Base-by-base conservation (phyloP, 2,888 invertebrate genomes). In the Molorchus minor region DNA sequence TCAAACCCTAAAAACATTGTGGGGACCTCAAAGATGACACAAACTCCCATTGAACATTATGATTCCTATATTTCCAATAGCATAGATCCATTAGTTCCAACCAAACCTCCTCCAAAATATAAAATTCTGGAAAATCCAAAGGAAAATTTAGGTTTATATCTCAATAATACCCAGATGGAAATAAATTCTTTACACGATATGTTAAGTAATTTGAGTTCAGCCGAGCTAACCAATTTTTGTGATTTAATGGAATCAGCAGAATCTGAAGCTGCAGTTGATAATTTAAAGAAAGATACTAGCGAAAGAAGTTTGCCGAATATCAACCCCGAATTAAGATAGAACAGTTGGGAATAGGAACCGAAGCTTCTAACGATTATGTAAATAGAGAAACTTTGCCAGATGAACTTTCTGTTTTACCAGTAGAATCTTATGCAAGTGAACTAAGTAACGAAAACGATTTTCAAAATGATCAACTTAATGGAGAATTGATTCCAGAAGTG, bases 81-180 rank as follows among this genome's bases (percentile, higher is more conserved):
- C 16, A 15, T n/a, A 10, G 41, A 36, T 16, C 17, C 16, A 17
- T n/a, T 29, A 12, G 19, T 16, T 5, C 17, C 49, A n/a, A 10
- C 29, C 19, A 46, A 25, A 17, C 41, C 29, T 25, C n/a, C 21
- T 1, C 2, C 33, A n/a, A 46, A 58, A 19, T 58, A 38, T 46
- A 61, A 33, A n/a, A 7, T 59, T 20, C 21, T 61, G 10, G 61
- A 61, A 4, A 60, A 58, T 38, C 61, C 69, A 5, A 68, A 65
- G 45, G 68, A 68, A 40, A 56, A 67, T 40, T 49, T 71, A 4
- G 61, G 65, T 35, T 53, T 49, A n/a, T 62, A 64, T 16, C 55
- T 70, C 4, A 67, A 71, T 36, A 67, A 63, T 44, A 64, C 66
- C 1, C 68, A 70, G 33, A 57, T 65, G 16, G 69, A 73, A 55